Conservation (phyloP, 2,113 vertebrate species). For the Eudorcas thomsonii region DNA sequence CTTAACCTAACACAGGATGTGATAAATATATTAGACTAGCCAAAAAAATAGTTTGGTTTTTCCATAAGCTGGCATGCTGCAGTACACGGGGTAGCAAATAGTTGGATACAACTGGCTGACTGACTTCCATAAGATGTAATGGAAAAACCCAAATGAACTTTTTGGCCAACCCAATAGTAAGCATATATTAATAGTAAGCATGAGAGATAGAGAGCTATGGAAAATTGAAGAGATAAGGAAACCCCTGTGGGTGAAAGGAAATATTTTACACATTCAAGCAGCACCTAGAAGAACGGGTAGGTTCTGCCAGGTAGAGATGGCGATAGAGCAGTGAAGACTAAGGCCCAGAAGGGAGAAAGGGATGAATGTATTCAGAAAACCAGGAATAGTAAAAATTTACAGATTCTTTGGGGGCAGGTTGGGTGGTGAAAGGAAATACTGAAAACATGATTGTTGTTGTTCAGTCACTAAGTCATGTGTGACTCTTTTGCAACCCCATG, state of each 20-base stretch:
- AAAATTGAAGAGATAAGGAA: background rate
- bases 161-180: background rate
- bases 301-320: background rate
- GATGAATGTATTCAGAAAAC: background rate
- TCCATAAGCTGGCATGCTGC: background rate
- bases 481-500: background rate
- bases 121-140: background rate
- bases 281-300: background rate
- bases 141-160: background rate
- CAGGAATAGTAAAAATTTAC: background rate
- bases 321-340: background rate
- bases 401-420: background rate
- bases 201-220: background rate
- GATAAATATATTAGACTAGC: background rate
- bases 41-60: background rate
- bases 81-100: background rate
- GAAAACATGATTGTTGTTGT: background rate
- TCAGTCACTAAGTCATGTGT: background rate
- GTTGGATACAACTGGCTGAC: background rate
- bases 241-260: background rate
- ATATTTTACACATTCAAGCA: background rate
- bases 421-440: background rate
- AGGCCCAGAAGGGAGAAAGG: background rate
- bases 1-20: background rate
- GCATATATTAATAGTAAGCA: background rate